Evolutionary conservation across 2,797 vertebrate species (phyloP), one percentile per base, ranked within the genome.

Genomic region (Leuciscus waleckii): DNA sequence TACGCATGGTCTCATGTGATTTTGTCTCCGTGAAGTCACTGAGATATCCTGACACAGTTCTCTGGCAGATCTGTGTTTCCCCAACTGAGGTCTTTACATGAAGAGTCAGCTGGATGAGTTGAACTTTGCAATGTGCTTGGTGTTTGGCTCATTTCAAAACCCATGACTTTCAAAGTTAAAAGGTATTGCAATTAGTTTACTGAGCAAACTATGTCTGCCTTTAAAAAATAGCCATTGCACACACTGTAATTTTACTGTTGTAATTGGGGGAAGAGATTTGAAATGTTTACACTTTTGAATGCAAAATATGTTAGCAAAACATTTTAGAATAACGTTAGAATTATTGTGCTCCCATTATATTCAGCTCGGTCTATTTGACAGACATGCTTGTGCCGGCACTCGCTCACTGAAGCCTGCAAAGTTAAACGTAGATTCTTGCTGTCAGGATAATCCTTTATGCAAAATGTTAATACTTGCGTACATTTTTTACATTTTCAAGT

Each of bases 1-100:
- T 71, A 86, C 19, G 19, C 63, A 65, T 75, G 79, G 82, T 67
- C 82, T 87, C 86, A 86, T 43, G 63, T n/a, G 69, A 79, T 82
- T 67, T 75, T 86, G 74, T 84, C 74, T 67, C 84, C 69, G 75
- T 43, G 82, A 68, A 79, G 81, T 86, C 21, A 17, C 23, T 4
- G 65, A 73, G 54, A 84, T 67, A 19, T 75, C 35, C 77, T 83
- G 58, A 89, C 70, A 65, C 78, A 46, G 26, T 41, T 56, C 74
- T 84, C 58, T 76, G 80, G 78, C 54, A 76, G 63, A 73, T 35
- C 43, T 49, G 65, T 79, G 70, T 54, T 69, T 41, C 23, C 6
- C 5, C 17, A 19, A 21, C 23, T 39, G 65, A 70, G 35, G 49
- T 71, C 79, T 81, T 79, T 56, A 39, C 46, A 39, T 56, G 35